phyloP scores from a whole-genome alignment of 64 coral and sea anemone species.

The Montipora capricornis region DNA sequence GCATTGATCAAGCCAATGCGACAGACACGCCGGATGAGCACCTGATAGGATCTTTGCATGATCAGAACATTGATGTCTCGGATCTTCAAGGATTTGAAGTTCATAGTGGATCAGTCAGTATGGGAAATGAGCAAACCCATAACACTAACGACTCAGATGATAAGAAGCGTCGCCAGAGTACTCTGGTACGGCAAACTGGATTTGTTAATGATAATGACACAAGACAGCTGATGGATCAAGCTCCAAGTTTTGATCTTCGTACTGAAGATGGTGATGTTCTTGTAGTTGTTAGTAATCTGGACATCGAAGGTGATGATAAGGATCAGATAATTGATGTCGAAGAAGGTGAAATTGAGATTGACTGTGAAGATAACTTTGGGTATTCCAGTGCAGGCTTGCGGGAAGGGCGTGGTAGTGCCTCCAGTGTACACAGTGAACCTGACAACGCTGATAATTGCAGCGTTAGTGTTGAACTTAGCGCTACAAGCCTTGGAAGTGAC shows the following conservation, averaged over 20 bases:
- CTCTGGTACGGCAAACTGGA: conserved; percentile 72
- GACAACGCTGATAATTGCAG: conserved; percentile 86
- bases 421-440: conserved; percentile 81
- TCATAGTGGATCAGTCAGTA: conserved; percentile 54
- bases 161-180: conserved; percentile 43
- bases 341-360: conserved; percentile 62
- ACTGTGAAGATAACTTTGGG: conserved; percentile 76
- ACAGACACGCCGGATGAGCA: background rate
- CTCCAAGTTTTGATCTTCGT: conserved; percentile 77
- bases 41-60: background rate
- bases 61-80: conserved; percentile 76
- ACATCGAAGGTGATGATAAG: conserved; percentile 28
- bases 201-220: conserved; percentile 57
- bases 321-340: conserved; percentile 56
- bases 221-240: background rate
- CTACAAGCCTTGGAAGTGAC: conserved; percentile 88
- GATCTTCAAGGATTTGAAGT: conserved; percentile 88
- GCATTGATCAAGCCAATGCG: background rate
- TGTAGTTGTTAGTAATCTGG: conserved; percentile 67
- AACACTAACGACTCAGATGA: conserved; percentile 2
- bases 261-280: conserved; percentile 75
- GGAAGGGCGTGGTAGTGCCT: conserved; percentile 72
- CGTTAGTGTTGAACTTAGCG: conserved; percentile 85
- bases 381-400: conserved; percentile 71
- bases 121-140: conserved; percentile 47